Percentiles rank a stretch among this genome's conserved stretches.
phyloP scores from a whole-genome alignment of 2,113 vertebrate genomes.

The Irena cyanogastra region DNA sequence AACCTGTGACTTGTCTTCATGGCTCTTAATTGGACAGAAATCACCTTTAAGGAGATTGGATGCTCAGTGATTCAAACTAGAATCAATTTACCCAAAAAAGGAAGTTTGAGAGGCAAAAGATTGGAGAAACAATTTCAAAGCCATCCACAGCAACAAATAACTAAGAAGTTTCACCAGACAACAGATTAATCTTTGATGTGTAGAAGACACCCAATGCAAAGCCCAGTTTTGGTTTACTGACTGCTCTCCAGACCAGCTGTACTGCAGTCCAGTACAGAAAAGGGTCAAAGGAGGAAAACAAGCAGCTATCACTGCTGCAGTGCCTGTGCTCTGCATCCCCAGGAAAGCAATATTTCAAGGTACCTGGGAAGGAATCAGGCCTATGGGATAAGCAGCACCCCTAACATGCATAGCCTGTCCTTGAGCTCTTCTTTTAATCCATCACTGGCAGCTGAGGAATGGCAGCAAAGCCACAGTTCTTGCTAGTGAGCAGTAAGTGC shows the following conservation, averaged over 20 bases:
- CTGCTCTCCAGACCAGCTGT: not conserved
- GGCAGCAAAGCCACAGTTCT: not conserved
- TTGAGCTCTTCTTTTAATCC: not conserved
- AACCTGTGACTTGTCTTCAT: not conserved
- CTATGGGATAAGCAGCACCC: not conserved
- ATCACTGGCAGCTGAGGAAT: not conserved
- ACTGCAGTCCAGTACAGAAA: not conserved
- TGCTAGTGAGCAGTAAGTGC: rapidly evolving
- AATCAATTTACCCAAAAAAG: not conserved
- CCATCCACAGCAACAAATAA: not conserved
- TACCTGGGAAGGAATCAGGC: not conserved
- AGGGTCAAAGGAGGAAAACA: not conserved
- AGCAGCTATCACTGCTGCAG: not conserved
- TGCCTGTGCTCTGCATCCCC: not conserved
- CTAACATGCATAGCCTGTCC: not conserved
- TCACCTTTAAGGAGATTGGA: not conserved
- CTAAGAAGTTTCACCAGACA: not conserved
- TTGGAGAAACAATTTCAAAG: not conserved
- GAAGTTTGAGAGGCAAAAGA: not conserved
- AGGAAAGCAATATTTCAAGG: not conserved
- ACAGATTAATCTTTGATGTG: not conserved
- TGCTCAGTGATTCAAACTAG: not conserved
- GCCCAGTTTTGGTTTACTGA: not conserved
- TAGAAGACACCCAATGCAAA: not conserved
- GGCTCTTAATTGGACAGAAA: not conserved